phyloP scores from a whole-genome alignment of 2,888 invertebrate species.

The Brachyopa scutellaris region DNA sequence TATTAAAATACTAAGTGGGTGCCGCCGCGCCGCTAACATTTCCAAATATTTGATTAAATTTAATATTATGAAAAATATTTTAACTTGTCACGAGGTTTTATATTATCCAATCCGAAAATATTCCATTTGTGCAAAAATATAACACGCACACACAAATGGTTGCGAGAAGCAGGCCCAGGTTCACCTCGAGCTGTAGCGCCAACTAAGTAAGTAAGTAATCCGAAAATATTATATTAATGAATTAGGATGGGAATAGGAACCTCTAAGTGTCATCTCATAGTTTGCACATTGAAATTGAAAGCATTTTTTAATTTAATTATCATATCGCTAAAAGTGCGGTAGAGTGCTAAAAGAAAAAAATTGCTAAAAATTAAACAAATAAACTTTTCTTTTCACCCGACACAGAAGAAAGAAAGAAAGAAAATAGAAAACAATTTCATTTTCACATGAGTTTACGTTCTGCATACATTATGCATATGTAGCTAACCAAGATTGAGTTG shows the following conservation, averaged over 20 bases:
- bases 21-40: conserved; percentile 4
- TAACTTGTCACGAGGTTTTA: conserved; percentile 10
- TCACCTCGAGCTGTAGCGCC: too few relatives aligned
- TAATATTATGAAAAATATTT: background rate
- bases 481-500: too few relatives aligned
- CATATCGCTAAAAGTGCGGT: too few relatives aligned
- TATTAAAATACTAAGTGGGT: background rate
- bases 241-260: too few relatives aligned
- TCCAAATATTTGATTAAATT: conserved; percentile 8
- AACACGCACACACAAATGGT: too few relatives aligned
- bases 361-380: background rate
- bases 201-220: too few relatives aligned
- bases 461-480: conserved; percentile 10
- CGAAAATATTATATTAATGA: too few relatives aligned
- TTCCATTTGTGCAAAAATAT: too few relatives aligned
- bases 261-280: background rate
- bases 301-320: background rate
- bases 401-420: background rate
- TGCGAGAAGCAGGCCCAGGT: too few relatives aligned
- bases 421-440: conserved; percentile 30
- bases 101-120: background rate
- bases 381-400: background rate
- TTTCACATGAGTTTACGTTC: conserved; percentile 43
- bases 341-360: background rate
- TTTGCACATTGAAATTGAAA: background rate